These are phyloP conservation scores for Etia nguti DNA, from an alignment of 2,113 vertebrate genomes.

Conservation along the genomic window DNA sequence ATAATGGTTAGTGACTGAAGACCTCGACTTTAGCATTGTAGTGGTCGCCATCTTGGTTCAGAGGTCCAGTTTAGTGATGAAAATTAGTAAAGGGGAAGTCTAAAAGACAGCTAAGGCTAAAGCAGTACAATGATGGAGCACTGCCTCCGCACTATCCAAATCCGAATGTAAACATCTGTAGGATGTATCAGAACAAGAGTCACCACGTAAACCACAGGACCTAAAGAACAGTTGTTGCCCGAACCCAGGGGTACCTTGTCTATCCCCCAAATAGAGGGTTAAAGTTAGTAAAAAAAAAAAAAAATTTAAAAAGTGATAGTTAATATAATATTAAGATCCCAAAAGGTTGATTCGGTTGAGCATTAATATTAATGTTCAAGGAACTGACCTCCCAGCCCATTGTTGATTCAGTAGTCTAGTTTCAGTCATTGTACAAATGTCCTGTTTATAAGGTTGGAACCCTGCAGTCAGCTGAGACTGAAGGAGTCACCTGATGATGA, in stretches of 20 bases:
- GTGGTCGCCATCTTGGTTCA: background rate
- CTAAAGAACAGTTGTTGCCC: background rate
- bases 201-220: background rate
- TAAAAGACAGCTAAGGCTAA: background rate
- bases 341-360: background rate
- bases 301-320: too few relatives aligned
- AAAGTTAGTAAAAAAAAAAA: background rate
- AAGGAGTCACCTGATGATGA: too few relatives aligned
- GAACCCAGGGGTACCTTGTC: background rate
- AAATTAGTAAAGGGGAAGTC: accelerated
- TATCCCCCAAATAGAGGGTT: accelerated
- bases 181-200: background rate
- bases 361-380: too few relatives aligned
- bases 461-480: too few relatives aligned
- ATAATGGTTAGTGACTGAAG: background rate
- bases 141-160: background rate
- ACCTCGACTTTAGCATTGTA: background rate
- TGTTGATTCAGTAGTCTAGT: too few relatives aligned
- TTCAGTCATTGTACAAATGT: too few relatives aligned
- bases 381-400: too few relatives aligned
- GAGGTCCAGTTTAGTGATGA: background rate
- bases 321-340: background rate
- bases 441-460: too few relatives aligned
- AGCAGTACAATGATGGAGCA: background rate
- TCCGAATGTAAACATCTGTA: background rate